Percentiles rank a stretch among this genome's conserved stretches.
Evolutionary conservation across 2,113 vertebrate species (phyloP).

Genomic region (Chaetodon trifascialis): DNA sequence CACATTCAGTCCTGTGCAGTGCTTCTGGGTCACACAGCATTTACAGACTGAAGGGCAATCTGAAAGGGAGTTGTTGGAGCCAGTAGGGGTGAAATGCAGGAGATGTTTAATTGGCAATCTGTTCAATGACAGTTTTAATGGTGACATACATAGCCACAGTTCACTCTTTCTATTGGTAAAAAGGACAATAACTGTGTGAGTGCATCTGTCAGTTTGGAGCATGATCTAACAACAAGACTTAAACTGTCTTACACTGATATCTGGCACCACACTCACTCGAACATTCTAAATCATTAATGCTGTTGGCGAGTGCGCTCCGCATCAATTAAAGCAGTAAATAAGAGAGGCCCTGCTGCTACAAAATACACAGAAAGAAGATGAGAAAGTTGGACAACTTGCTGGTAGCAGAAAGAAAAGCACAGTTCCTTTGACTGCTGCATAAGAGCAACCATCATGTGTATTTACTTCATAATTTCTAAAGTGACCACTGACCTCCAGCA

Average conservation of each 20-base stretch:
- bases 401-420: background rate
- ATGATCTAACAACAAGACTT: constrained; percentile 28
- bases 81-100: constrained; percentile 21
- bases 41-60: constrained; percentile 45
- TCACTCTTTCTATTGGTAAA: constrained; percentile 33
- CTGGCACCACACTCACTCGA: constrained; percentile 24
- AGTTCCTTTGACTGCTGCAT: background rate
- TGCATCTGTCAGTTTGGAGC: constrained; percentile 23
- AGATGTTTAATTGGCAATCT: constrained; percentile 70
- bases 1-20: constrained; percentile 34
- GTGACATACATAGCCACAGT: constrained; percentile 55
- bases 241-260: constrained; percentile 16
- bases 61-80: constrained; percentile 2
- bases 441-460: background rate
- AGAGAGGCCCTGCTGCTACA: constrained; percentile 22
- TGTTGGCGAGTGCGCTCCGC: constrained; percentile 32
- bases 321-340: constrained; percentile 60
- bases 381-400: constrained; percentile 5
- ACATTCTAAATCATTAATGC: constrained; percentile 46
- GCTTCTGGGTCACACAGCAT: constrained; percentile 34
- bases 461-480: constrained; percentile 3
- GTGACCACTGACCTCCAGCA: constrained; percentile 41
- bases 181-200: constrained; percentile 37
- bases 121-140: constrained; percentile 77
- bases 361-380: constrained; percentile 17